These are phyloP conservation scores for Gopherus flavomarginatus DNA, from an alignment of 2,113 vertebrate genomes.

Conservation along the genomic window DNA sequence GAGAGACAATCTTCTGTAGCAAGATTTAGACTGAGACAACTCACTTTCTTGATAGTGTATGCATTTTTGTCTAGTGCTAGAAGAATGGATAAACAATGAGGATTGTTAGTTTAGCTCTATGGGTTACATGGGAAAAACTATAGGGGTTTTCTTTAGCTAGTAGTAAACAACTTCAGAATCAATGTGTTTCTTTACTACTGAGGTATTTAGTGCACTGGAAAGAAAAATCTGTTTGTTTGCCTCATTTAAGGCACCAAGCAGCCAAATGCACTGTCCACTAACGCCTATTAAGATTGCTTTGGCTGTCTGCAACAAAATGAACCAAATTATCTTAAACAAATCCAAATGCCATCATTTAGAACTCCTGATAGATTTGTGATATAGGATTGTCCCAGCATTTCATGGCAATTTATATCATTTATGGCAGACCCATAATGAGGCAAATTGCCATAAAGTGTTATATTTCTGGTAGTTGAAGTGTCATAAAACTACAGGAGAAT, in stretches of 20 bases:
- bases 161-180: slow-evolving; percentile 51
- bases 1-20: slow-evolving; percentile 46
- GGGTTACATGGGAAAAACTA: slow-evolving; percentile 14
- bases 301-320: slow-evolving; percentile 47
- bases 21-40: slow-evolving; percentile 56
- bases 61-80: slow-evolving; percentile 39
- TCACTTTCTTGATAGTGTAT: slow-evolving; percentile 55
- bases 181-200: slow-evolving; percentile 35
- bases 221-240: slow-evolving; percentile 64
- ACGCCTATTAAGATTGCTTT: slow-evolving; percentile 1
- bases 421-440: slow-evolving; percentile 45
- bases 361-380: slow-evolving; percentile 52
- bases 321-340: slow-evolving; percentile 54
- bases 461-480: slow-evolving; percentile 73
- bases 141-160: slow-evolving; percentile 46
- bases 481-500: slow-evolving; percentile 73
- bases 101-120: slow-evolving; percentile 56
- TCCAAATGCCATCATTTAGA: slow-evolving; percentile 44
- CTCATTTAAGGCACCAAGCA: slow-evolving; percentile 33
- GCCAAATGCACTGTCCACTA: slow-evolving; percentile 9
- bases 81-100: slow-evolving; percentile 31
- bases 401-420: slow-evolving; percentile 70
- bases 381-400: slow-evolving; percentile 64
- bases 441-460: slow-evolving; percentile 64
- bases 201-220: slow-evolving; percentile 43